A percentile compares a stretch with the other conserved stretches of the same genome.
phyloP scores from a whole-genome alignment of 2,888 invertebrate genomes.

The Rhagophthalmus giganteus region DNA sequence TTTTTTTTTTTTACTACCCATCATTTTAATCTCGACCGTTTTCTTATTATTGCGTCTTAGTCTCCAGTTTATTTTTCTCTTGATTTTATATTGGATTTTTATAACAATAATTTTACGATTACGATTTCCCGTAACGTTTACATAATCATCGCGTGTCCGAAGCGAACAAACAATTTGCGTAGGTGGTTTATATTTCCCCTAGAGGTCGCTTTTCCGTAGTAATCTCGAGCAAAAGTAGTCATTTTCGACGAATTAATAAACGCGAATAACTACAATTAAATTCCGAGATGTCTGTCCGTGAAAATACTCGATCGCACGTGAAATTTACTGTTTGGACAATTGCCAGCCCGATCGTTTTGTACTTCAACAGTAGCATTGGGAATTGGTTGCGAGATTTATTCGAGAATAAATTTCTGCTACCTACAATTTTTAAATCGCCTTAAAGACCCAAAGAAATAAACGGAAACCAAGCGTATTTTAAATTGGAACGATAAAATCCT shows the following conservation, averaged over 20 bases:
- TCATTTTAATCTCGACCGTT: not conserved
- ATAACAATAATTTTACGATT: no score
- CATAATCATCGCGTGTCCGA: no score
- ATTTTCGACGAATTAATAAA: no score
- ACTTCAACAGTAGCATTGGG: constrained; percentile 17
- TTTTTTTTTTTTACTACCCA: not conserved
- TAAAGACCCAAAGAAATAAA: constrained; percentile 1
- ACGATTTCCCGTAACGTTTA: no score
- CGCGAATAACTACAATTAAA: no score
- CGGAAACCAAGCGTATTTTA: not conserved
- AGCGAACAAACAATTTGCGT: no score
- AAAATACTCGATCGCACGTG: constrained; percentile 11
- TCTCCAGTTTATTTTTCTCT: not conserved
- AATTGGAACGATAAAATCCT: not conserved
- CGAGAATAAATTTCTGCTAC: constrained; percentile 13
- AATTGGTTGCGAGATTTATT: constrained; percentile 20
- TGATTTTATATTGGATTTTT: no score
- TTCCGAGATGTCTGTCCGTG: no score
- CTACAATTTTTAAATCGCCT: constrained; percentile 13
- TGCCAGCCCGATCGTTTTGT: constrained; percentile 18
- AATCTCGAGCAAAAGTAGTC: no score
- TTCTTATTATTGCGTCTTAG: not conserved
- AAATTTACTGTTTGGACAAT: constrained; percentile 24
- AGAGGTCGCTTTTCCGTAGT: no score
- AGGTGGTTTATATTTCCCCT: no score